Conservation (phyloP, 2,888 invertebrate species). For the Cantharis rustica region DNA sequence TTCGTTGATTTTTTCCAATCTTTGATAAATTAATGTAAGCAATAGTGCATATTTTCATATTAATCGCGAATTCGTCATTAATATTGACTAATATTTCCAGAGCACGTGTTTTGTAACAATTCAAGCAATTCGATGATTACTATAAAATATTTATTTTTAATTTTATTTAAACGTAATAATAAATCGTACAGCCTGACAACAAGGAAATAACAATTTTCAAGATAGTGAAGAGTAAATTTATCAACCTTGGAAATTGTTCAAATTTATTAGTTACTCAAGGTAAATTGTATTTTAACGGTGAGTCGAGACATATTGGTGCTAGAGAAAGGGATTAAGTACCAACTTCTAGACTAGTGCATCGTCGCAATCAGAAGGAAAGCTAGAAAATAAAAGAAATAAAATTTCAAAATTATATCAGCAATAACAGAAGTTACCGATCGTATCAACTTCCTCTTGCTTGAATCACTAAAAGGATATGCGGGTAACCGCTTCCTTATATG, state of each 20-base stretch:
- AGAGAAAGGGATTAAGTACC: neutral
- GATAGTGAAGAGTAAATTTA: neutral
- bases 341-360: neutral
- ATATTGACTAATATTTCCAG: neutral
- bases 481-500: neutral
- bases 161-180: neutral
- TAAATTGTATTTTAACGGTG: neutral
- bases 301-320: neutral
- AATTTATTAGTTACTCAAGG: neutral
- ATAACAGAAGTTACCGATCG: neutral
- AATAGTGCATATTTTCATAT: neutral
- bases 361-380: neutral
- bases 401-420: no score
- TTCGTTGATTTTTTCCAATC: no score
- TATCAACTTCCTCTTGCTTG: neutral
- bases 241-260: neutral
- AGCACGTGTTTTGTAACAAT: neutral
- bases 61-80: neutral
- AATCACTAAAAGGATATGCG: neutral
- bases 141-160: neutral
- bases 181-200: neutral
- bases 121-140: no score
- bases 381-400: no score
- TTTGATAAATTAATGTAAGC: no score
- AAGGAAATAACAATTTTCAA: neutral